A percentile compares a stretch with the other conserved stretches of the same genome.
These are phyloP conservation scores for Sycobia sp. DNA, from an alignment of 1,140 invertebrate genomes.

Conservation along the genomic window DNA sequence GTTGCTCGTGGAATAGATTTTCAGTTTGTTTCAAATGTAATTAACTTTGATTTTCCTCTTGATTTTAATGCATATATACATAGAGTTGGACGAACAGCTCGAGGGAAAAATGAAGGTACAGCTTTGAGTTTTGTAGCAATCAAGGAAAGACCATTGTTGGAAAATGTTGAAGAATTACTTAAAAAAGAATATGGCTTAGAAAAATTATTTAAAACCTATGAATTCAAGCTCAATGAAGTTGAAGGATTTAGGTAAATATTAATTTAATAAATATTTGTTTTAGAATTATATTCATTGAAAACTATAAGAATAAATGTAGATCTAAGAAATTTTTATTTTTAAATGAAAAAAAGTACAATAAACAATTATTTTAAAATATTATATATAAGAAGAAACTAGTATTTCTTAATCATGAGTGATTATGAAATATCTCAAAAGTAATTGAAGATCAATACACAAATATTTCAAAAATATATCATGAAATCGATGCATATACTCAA, in stretches of 20 bases:
- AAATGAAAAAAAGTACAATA: too few species aligned
- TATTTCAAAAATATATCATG: too few species aligned
- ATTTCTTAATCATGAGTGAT: too few species aligned
- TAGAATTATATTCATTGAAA: too few species aligned
- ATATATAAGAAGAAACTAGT: too few species aligned
- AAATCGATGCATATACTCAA: too few species aligned
- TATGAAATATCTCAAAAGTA: too few species aligned
- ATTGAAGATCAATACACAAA: too few species aligned
- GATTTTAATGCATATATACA: conserved; percentile 91
- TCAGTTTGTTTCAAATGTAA: conserved; percentile 94
- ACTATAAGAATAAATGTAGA: too few species aligned
- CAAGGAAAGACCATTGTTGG: conserved; percentile 76
- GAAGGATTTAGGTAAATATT: conserved; percentile 80
- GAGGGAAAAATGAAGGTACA: conserved; percentile 91
- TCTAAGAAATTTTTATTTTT: too few species aligned
- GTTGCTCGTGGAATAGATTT: conserved; percentile 97
- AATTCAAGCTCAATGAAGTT: conserved; percentile 93
- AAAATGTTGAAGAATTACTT: conserved; percentile 79
- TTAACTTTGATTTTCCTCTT: conserved; percentile 97
- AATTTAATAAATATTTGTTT: conserved; percentile 3
- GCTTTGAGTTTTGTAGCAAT: conserved; percentile 92
- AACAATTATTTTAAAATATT: too few species aligned
- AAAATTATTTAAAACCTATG: conserved; percentile 78
- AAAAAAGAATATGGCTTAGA: conserved; percentile 65
- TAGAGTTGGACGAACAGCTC: conserved; percentile 90